These are phyloP conservation scores for Luperina nickerlii DNA, from an alignment of 2,888 invertebrate species.

Conservation along the genomic window DNA sequence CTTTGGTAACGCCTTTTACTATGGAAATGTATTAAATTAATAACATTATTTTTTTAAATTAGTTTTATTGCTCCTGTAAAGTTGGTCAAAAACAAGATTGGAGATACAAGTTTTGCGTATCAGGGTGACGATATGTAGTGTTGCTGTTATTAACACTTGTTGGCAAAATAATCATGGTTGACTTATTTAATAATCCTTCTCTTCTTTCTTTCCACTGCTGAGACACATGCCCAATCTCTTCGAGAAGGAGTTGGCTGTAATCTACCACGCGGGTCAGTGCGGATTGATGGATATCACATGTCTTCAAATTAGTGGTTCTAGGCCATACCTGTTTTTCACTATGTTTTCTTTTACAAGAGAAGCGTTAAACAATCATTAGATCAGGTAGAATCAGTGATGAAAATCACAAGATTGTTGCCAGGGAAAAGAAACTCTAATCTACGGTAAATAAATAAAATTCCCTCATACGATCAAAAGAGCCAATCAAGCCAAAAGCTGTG, in stretches of 20 bases:
- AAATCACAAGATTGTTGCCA: neutral
- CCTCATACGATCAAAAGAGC: conserved; percentile 43
- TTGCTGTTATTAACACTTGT: neutral
- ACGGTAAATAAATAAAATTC: conserved; percentile 14
- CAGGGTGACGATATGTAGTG: neutral
- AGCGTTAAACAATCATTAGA: neutral
- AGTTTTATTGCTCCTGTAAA: too few relatives aligned
- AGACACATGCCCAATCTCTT: neutral
- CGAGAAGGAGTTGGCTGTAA: neutral
- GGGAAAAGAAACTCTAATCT: neutral
- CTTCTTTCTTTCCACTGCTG: neutral
- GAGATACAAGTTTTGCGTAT: too few relatives aligned
- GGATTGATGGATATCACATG: too few relatives aligned
- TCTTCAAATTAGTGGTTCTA: neutral
- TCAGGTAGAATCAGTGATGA: neutral
- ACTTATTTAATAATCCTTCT: neutral
- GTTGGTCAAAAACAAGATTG: too few relatives aligned
- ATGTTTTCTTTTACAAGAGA: neutral
- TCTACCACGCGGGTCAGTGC: neutral
- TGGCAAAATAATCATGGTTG: neutral
- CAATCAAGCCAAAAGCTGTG: conserved; percentile 67
- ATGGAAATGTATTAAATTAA: too few relatives aligned
- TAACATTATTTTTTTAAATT: too few relatives aligned
- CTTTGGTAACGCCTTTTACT: too few relatives aligned
- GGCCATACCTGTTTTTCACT: neutral